These are phyloP conservation scores for Dendroctonus valens DNA, from an alignment of 1,140 invertebrate species.

Conservation along the genomic window DNA sequence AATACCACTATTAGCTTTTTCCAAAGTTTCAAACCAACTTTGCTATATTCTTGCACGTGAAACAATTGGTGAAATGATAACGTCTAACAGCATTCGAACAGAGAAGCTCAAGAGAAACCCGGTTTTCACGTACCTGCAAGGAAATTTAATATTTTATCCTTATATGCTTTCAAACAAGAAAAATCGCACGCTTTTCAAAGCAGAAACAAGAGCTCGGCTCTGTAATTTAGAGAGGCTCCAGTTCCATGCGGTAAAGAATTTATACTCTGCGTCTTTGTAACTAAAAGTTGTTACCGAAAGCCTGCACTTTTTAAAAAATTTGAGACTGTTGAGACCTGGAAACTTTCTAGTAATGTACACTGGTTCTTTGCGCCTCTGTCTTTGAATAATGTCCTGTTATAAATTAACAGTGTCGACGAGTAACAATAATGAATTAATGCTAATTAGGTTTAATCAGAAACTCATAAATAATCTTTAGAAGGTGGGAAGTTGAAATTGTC, in stretches of 20 bases:
- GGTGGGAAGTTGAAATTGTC: no score
- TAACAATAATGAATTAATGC: not conserved
- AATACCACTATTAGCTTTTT: no score
- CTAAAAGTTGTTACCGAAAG: conserved; percentile 3
- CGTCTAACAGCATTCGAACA: not conserved
- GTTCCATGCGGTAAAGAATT: conserved; percentile 13
- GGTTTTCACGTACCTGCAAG: conserved; percentile 8
- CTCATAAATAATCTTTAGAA: no score
- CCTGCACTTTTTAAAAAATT: not conserved
- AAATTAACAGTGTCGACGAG: no score
- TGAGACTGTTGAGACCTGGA: not conserved
- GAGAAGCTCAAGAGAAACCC: not conserved
- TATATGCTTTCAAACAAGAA: conserved; percentile 22
- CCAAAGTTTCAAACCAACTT: no score
- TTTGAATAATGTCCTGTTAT: not conserved
- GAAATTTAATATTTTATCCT: conserved; percentile 21
- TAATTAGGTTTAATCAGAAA: no score
- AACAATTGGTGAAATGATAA: no score
- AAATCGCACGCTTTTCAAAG: conserved; percentile 13
- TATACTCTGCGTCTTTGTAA: conserved; percentile 6
- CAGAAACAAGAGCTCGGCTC: conserved; percentile 11
- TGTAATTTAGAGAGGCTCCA: conserved; percentile 13
- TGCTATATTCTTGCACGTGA: no score
- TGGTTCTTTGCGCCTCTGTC: not conserved
- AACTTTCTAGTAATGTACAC: not conserved